Conservation (phyloP, 2,888 invertebrate genomes). For the Hololepta plana region DNA sequence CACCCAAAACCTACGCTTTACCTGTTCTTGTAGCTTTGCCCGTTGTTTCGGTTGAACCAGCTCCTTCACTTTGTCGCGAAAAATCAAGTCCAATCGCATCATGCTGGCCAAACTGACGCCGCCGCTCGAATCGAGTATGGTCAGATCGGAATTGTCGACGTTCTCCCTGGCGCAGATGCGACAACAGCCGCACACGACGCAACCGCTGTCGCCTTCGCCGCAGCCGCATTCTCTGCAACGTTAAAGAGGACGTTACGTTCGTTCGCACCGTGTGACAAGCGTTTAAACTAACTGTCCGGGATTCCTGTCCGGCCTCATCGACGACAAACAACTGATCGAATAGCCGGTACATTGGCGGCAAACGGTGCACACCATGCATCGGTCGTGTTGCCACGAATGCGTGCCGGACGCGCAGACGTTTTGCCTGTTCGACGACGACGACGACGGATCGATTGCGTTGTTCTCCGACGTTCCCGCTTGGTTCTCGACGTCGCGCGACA, state of each 20-base stretch:
- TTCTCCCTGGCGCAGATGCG: constrained; percentile 64
- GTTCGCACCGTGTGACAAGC: too few relatives aligned
- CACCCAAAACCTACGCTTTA: constrained; percentile 8
- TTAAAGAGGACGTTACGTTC: too few relatives aligned
- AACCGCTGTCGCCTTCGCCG: constrained; percentile 90
- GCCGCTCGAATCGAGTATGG: constrained; percentile 27
- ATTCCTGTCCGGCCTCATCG: constrained; percentile 57
- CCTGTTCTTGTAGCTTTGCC: constrained; percentile 38
- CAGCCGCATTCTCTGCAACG: constrained; percentile 74
- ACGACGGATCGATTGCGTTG: too few relatives aligned
- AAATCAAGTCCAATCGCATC: constrained; percentile 35
- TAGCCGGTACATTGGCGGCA: constrained; percentile 92
- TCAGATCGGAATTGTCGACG: constrained; percentile 34
- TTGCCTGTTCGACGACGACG: too few relatives aligned
- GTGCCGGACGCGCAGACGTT: constrained; percentile 44
- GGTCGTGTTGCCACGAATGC: constrained; percentile 65
- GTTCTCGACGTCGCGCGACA: constrained; percentile 27
- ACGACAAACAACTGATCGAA: constrained; percentile 58
- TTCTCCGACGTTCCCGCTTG: too few relatives aligned
- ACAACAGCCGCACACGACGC: constrained; percentile 83
- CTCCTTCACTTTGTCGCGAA: constrained; percentile 26
- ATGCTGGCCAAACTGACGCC: constrained; percentile 33
- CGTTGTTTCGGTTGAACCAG: constrained; percentile 29
- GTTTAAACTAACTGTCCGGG: constrained; percentile 74
- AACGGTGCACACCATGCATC: constrained; percentile 77